Conservation (phyloP, 2,113 vertebrate genomes). For the Balaenoptera acutorostrata region DNA sequence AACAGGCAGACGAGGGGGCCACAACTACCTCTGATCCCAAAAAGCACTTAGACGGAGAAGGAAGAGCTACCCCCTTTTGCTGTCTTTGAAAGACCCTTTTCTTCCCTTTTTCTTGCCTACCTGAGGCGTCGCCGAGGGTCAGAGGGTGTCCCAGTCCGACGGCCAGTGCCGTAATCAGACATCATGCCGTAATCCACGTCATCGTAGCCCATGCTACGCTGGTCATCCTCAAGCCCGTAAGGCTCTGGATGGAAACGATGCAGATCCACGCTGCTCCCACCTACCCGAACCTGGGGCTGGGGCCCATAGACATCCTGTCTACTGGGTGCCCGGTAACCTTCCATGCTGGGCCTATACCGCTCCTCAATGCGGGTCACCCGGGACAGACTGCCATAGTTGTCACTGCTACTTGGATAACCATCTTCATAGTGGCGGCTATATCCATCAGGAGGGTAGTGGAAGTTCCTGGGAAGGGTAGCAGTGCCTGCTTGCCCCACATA, state of each 20-base stretch:
- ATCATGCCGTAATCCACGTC: slow-evolving; percentile 92
- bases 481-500: slow-evolving; percentile 88
- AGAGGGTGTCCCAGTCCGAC: slow-evolving; percentile 81
- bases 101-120: slow-evolving; percentile 73
- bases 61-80: not conserved
- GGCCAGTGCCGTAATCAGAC: slow-evolving; percentile 90
- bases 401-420: slow-evolving; percentile 81
- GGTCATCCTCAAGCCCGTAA: slow-evolving; percentile 93
- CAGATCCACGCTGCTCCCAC: slow-evolving; percentile 92
- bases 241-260: slow-evolving; percentile 91
- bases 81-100: not conserved
- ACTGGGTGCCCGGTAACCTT: slow-evolving; percentile 90
- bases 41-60: not conserved
- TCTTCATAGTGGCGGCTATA: slow-evolving; percentile 88
- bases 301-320: slow-evolving; percentile 92
- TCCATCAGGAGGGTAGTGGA: slow-evolving; percentile 88
- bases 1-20: not conserved
- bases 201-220: slow-evolving; percentile 93
- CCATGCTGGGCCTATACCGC: slow-evolving; percentile 87
- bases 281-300: slow-evolving; percentile 93
- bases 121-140: slow-evolving; percentile 90
- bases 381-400: slow-evolving; percentile 89
- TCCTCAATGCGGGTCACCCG: slow-evolving; percentile 91
- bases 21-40: not conserved
- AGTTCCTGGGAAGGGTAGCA: slow-evolving; percentile 92